Evolutionary conservation across 2,888 invertebrate genomes (phyloP), one percentile per base, ranked within the genome.

Genomic region (Loripinus fragilis): DNA sequence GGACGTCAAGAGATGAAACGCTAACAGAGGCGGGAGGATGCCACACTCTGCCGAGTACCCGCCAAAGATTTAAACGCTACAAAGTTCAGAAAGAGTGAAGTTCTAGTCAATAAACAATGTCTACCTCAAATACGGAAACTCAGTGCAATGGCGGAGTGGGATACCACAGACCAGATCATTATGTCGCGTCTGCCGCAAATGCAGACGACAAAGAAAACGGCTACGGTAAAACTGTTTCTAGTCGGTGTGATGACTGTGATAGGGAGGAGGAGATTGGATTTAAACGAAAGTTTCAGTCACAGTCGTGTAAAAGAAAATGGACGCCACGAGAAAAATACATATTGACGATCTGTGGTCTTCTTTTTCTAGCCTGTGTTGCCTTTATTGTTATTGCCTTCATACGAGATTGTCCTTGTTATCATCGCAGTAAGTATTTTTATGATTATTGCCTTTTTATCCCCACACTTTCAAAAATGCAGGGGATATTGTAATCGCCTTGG

Each of bases 331-430:
- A 90, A 74, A 85, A 87, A 65, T 90, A 88, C 71, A 70, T 90
- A 52, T 71, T 84, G 30, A 60, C 80, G 15, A 71, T 89, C 23
- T 88, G 87, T 80, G 65, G 76, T n/a, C 66, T 89, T 42, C 75
- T 90, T 45, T 85, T 90, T 60, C 60, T 87, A 60, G 86, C 89
- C 3, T 88, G 88, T 74, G 68, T 89, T 66, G 87, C 85, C 38
- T 90, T 91, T 67, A 73, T 90, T 52, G 71, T 86, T 33, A 80
- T 91, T 50, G 90, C 89, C 73, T 90, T 90, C 65, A 80, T 85
- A 12, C 75, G 80, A 50, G 82, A 86, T 65, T 33, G 17, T 60
- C 33, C 8, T 10, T 60, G 60, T 17, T 33, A 60, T 60, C 20
- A 60, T 60, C 60, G 33, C 17, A 60, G 60, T 60, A 60, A 60